Conservation (phyloP, 2,113 vertebrate species). For the Camelus dromedarius region DNA sequence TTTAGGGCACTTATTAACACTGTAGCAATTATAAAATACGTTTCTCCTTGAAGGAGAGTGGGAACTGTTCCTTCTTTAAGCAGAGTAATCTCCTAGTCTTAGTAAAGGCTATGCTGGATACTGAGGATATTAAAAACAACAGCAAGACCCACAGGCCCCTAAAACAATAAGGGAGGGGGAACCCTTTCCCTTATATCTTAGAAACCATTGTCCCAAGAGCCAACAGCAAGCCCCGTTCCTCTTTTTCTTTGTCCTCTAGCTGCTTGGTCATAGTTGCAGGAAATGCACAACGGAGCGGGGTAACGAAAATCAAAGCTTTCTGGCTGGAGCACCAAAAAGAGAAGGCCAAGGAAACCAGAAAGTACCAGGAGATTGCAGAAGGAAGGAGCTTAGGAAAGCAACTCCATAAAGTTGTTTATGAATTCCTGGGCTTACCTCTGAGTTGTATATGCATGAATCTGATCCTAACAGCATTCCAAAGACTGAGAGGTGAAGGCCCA, state of each 20-base stretch:
- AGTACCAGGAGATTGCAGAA: background rate
- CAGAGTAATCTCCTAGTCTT: background rate
- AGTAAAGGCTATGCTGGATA: background rate
- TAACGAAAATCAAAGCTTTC: constrained; percentile 27
- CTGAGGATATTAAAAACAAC: background rate
- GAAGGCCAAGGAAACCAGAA: background rate
- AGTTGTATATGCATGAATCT: background rate
- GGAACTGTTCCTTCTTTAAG: background rate
- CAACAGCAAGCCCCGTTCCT: background rate
- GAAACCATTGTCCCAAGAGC: background rate
- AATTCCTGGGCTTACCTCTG: constrained; percentile 10
- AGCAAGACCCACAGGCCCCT: background rate
- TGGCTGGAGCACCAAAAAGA: background rate
- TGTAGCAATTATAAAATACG: background rate
- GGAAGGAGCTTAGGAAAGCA: constrained; percentile 40
- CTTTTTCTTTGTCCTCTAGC: background rate
- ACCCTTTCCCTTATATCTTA: background rate
- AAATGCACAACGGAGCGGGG: background rate
- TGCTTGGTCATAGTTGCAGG: background rate
- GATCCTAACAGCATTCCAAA: constrained; percentile 22
- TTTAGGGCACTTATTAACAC: background rate
- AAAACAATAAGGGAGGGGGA: background rate
- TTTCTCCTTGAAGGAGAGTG: background rate
- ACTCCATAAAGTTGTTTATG: background rate
- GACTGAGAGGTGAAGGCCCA: background rate